These are phyloP conservation scores for Pandemis cinnamomeana DNA, from an alignment of 2,888 invertebrate species.

Conservation along the genomic window DNA sequence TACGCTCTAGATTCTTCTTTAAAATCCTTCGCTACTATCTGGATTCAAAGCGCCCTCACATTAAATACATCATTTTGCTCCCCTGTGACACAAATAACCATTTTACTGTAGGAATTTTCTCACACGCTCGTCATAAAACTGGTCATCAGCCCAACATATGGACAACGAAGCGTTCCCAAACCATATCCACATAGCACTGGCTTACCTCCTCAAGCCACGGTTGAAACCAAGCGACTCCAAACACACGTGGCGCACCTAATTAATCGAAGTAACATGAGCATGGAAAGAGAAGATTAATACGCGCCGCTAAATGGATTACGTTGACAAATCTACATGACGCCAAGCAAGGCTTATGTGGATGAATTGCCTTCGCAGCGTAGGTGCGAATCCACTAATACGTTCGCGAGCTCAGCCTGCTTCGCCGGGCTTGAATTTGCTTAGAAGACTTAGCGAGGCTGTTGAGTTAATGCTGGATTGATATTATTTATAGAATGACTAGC, in stretches of 20 bases:
- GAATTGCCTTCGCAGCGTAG: slow-evolving; percentile 6
- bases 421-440: slow-evolving; percentile 5
- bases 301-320: slow-evolving; percentile 13
- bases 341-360: slow-evolving; percentile 10
- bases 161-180: no score
- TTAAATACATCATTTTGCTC: no score
- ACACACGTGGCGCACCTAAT: slow-evolving; percentile 10
- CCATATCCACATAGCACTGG: no score
- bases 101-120: no score
- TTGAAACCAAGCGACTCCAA: neutral
- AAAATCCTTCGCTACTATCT: no score
- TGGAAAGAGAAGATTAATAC: slow-evolving; percentile 16
- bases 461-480: neutral
- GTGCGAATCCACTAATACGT: slow-evolving; percentile 6
- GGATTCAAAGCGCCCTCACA: no score
- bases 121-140: no score
- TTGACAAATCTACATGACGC: slow-evolving; percentile 24
- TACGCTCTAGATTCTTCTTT: no score
- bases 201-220: neutral
- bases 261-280: slow-evolving; percentile 20
- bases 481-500: neutral
- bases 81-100: no score
- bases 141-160: no score
- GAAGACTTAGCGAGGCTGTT: neutral
- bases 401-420: slow-evolving; percentile 14